Base-by-base conservation (phyloP, 2,888 invertebrate genomes). In the Melolontha melolontha region DNA sequence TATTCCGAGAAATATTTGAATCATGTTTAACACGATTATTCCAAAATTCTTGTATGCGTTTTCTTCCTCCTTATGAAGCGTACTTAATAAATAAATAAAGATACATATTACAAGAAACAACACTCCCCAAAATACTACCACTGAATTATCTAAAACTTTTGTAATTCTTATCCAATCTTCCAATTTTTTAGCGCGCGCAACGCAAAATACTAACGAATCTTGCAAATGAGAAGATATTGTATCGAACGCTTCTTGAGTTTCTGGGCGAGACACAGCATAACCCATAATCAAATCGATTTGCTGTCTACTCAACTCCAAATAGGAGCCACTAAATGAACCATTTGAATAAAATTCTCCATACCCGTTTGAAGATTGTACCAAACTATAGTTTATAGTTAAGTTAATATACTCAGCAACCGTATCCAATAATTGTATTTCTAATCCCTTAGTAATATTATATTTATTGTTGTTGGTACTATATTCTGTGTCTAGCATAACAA, bases 181-280 rank as follows among this genome's bases (percentile, higher is more conserved):
- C 7, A 70, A 40, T 44, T 67, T 70, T 49, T 76, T 74, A 2
- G 80, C 78, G 64, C 80, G 79, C 0, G 82, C 79, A 2, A 80
- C 80, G 42, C 82, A 80, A 78, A 80, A 81, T 0, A 77, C 72
- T 4, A 81, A 69, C 4, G 77, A 75, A 68, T 82, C 82, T 52
- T 79, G 78, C 16, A 77, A 71, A 68, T 81, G 81, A 1, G 80
- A 75, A 5, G 74, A 63, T 12, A 79, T 79, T 10, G 75, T 68
- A 65, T 82, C 82, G 42, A 82, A 78, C 66, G 71, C 71, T 11
- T 68, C 44, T 41, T 76, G 74, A 22, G 78, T 73, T 16, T 75
- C 71, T 2, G 70, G 71, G 14, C 78, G 77, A 12, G 78, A 77
- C 4, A 77, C 77, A 50, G 81, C 79, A 10, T 79, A 78, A 1